These are phyloP conservation scores for Lordiphosa mommai DNA, from an alignment of 1,140 invertebrate species.

Conservation along the genomic window DNA sequence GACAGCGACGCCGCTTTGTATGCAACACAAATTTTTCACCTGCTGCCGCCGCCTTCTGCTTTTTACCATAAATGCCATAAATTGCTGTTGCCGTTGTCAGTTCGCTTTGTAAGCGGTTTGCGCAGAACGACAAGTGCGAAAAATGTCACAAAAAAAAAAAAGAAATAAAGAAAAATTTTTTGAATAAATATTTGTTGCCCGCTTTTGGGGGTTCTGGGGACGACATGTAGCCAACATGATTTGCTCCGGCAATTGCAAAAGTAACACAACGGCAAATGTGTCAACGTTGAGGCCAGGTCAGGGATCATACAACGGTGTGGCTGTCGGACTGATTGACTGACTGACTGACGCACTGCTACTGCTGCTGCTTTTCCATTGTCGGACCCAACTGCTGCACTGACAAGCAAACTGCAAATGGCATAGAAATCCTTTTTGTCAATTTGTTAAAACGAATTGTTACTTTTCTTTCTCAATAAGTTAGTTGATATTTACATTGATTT, in stretches of 20 bases:
- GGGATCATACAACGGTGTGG: background rate
- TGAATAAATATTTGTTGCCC: conserved; percentile 57
- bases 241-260: conserved; percentile 11
- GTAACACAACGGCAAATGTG: conserved; percentile 31
- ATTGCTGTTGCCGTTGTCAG: conserved; percentile 54
- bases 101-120: conserved; percentile 28
- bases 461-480: conserved; percentile 26
- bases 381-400: conserved; percentile 31
- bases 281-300: conserved; percentile 46
- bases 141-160: conserved; percentile 44
- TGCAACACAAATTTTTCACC: conserved; percentile 38
- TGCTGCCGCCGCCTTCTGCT: conserved; percentile 19
- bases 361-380: conserved; percentile 12
- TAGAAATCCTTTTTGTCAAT: conserved; percentile 31
- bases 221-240: conserved; percentile 26
- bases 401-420: conserved; percentile 40
- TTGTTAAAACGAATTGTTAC: conserved; percentile 43
- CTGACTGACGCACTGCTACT: background rate
- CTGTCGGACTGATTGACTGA: conserved; percentile 7
- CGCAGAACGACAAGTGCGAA: conserved; percentile 10
- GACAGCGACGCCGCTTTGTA: conserved; percentile 39
- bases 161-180: conserved; percentile 46
- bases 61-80: conserved; percentile 66
- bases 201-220: background rate
- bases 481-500: conserved; percentile 27